Base-by-base conservation (phyloP, 2,888 invertebrate species). In the Ectemnius continuus region DNA sequence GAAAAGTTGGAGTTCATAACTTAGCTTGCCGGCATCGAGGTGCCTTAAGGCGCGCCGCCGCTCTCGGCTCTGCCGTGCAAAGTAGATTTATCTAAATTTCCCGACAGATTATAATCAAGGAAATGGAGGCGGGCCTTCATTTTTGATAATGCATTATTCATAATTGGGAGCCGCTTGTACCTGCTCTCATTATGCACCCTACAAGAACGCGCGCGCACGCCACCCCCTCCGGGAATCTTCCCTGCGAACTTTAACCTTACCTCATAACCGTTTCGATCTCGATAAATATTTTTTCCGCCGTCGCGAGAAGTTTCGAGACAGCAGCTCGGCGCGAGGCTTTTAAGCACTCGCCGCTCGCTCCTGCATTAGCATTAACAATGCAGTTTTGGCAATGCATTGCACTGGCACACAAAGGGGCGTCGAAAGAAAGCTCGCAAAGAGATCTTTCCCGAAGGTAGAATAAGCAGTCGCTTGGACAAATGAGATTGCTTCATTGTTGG, bases 1-100 rank as follows among this genome's bases (percentile, higher is more conserved):
- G 77, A 83, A 85, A 87, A 88, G 84, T 88, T 88, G 64, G 59
- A 81, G 80, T 84, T 84, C 80, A 84, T 83, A 86, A 86, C 79
- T 86, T 84, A 82, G 75, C 75, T 65, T 67, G 56, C 36, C 67
- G 28, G 28, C 59, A 18, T 16, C 52, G 14, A 26, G 46, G 58
- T 66, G 57, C 59, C 59, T 36, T 28, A 14, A 48, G 67, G 59
- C 67, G 47, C 23, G 47, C n/a, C n/a, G n/a, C n/a, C n/a, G n/a
- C 59, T 67, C 67, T 45, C 66, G 8, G 5, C 52, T 52, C 52
- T 63, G 20, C 47, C 23, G 67, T 59, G 72, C 62, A 48, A 70
- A 45, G 66, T 78, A 81, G 77, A 83, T 84, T 83, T 80, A 82
- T 84, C 84, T 75, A 79, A 86, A 83, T 84, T 85, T 82, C 73